Conservation (phyloP, 2,113 vertebrate species). For the Ibidorhyncha struthersii region DNA sequence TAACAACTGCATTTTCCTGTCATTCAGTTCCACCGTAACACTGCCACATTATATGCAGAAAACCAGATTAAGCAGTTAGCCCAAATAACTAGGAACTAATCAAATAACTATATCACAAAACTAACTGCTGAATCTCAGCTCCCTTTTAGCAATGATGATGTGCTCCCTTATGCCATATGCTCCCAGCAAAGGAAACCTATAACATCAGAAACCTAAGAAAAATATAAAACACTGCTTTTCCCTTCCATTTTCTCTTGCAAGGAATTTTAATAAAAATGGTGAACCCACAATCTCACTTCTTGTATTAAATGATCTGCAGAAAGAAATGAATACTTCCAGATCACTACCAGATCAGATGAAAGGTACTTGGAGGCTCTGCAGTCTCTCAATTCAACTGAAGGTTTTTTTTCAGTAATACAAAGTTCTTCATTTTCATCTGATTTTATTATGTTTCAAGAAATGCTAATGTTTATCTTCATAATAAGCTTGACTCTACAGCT, state of each 20-base stretch:
- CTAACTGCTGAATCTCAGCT: neutral
- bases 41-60: neutral
- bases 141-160: neutral
- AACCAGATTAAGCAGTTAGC: neutral
- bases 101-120: neutral
- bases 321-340: neutral
- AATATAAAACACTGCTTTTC: neutral
- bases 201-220: neutral
- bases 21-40: neutral
- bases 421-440: neutral
- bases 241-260: neutral
- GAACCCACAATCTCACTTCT: neutral
- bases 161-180: neutral
- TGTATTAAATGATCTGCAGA: neutral
- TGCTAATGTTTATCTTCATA: neutral
- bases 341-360: neutral
- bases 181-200: neutral
- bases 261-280: neutral
- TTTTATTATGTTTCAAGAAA: neutral
- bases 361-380: neutral
- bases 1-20: neutral
- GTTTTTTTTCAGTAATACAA: neutral
- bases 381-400: neutral
- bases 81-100: neutral
- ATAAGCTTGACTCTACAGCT: neutral